Evolutionary conservation across 2,888 invertebrate species (phyloP).

Genomic region (Ectobius pallidus): DNA sequence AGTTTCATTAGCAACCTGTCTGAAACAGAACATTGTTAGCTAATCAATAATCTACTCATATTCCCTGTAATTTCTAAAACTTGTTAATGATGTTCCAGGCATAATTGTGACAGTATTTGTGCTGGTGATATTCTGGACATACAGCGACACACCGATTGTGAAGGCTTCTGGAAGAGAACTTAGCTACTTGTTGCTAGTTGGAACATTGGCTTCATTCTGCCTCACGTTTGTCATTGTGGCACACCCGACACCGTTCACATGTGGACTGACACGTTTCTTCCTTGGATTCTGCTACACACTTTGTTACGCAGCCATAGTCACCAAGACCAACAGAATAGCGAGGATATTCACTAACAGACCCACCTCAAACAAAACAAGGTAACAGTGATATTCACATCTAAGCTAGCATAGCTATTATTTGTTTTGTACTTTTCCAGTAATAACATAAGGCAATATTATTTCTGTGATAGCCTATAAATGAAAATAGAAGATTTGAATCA

Average conservation of each 20-base stretch:
- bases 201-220: conserved; percentile 58
- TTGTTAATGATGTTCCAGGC: no score
- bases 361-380: conserved; percentile 54
- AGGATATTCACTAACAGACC: conserved; percentile 58
- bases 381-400: no score
- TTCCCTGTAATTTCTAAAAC: no score
- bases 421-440: no score
- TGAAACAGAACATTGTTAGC: no score
- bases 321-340: conserved; percentile 62
- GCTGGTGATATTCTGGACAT: conserved; percentile 57
- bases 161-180: conserved; percentile 63
- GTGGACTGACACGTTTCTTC: conserved; percentile 59
- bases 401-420: no score
- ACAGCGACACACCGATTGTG: conserved; percentile 61
- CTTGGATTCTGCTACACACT: conserved; percentile 61
- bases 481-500: no score
- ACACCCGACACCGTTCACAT: conserved; percentile 56
- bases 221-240: conserved; percentile 61
- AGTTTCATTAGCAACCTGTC: no score
- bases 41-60: no score
- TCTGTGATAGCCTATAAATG: no score
- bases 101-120: conserved; percentile 57
- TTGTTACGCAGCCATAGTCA: conserved; percentile 61
- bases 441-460: no score
- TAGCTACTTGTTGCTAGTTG: conserved; percentile 58